Conservation (phyloP, 2,797 vertebrate species). For the Ptychobarbus kaznakovi region DNA sequence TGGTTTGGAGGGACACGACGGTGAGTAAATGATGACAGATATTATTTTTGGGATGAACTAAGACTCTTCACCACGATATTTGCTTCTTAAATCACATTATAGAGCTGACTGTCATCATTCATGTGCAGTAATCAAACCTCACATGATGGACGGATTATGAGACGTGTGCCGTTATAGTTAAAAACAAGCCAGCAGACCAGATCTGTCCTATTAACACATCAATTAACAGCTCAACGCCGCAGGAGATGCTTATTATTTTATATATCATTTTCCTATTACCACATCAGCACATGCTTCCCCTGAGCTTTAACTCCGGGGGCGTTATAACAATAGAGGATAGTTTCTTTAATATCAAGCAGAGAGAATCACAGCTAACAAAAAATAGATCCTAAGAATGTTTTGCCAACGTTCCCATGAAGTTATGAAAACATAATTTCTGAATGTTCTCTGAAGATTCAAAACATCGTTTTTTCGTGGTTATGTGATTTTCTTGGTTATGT, state of each 20-base stretch:
- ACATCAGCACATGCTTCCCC: neutral
- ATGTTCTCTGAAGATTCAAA: neutral
- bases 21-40: slow-evolving; percentile 1
- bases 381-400: neutral
- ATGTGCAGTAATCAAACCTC: slow-evolving; percentile 38
- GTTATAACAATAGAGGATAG: neutral
- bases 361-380: neutral
- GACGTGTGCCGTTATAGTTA: slow-evolving; percentile 50
- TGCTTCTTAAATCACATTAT: slow-evolving; percentile 47
- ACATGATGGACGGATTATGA: slow-evolving; percentile 56
- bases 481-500: too few relatives aligned
- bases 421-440: neutral
- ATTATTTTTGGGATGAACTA: neutral
- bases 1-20: neutral
- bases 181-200: slow-evolving; percentile 43
- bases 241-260: slow-evolving; percentile 4
- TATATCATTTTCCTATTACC: neutral
- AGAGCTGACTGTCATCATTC: slow-evolving; percentile 47
- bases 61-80: neutral
- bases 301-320: neutral
- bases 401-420: neutral
- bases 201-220: slow-evolving; percentile 57
- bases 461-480: neutral
- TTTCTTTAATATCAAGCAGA: neutral
- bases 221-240: neutral